Evolutionary conservation across 2,888 invertebrate species (phyloP).

Genomic region (Apoda limacodes): DNA sequence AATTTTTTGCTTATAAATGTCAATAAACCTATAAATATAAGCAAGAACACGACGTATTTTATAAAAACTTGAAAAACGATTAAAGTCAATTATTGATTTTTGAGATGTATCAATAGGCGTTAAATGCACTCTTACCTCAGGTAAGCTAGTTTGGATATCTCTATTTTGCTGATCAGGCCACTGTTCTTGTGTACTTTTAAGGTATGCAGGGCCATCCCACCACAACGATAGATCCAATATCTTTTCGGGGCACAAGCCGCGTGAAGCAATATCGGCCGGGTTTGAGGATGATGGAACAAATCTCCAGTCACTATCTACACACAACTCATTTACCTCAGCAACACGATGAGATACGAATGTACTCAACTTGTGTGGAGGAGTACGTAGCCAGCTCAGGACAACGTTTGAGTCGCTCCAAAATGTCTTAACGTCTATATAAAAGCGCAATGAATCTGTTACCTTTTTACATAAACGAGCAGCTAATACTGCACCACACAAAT

Average conservation of each 20-base stretch:
- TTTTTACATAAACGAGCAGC: constrained; percentile 5
- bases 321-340: constrained; percentile 3
- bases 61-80: constrained; percentile 1
- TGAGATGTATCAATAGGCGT: constrained; percentile 1
- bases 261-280: constrained; percentile 5
- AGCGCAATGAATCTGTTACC: constrained; percentile 4
- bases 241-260: constrained; percentile 1
- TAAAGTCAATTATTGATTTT: constrained; percentile 1
- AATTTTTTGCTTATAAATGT: neutral
- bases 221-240: constrained; percentile 1
- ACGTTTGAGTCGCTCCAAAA: constrained; percentile 7
- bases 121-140: constrained; percentile 1
- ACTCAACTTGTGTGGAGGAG: constrained; percentile 1
- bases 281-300: constrained; percentile 1
- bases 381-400: constrained; percentile 3
- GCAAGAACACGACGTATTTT: constrained; percentile 1
- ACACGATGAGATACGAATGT: constrained; percentile 6
- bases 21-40: neutral
- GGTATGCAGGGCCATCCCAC: constrained; percentile 8
- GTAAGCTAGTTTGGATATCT: neutral
- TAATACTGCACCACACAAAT: constrained; percentile 5
- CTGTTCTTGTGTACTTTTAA: neutral
- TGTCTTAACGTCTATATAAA: neutral
- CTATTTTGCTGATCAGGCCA: neutral
- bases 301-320: neutral